Percentiles rank a stretch among this genome's conserved stretches.
Conservation (phyloP, 1,140 invertebrate species). For the Drosophila pruinosa region DNA sequence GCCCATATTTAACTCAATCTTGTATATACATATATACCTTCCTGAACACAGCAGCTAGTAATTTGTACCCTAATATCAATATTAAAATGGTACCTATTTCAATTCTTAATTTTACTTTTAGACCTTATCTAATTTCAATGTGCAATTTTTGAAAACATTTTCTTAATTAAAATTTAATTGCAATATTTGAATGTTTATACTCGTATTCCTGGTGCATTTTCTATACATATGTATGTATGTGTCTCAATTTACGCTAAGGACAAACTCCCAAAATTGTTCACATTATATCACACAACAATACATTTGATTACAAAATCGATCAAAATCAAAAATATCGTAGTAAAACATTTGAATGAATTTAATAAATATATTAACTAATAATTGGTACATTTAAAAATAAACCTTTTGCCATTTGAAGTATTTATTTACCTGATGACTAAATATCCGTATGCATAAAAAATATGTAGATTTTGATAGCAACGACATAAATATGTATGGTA, state of each 20-base stretch:
- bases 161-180: background rate
- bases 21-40: too few relatives aligned
- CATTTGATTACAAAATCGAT: background rate
- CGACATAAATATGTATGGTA: too few relatives aligned
- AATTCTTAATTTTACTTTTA: background rate
- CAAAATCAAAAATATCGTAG: slow-evolving; percentile 53
- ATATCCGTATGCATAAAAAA: too few relatives aligned
- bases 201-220: slow-evolving; percentile 35
- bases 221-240: too few relatives aligned
- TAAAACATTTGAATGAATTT: slow-evolving; percentile 58
- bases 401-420: slow-evolving; percentile 2
- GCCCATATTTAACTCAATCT: too few relatives aligned
- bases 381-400: slow-evolving; percentile 62
- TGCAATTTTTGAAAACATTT: slow-evolving; percentile 14
- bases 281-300: too few relatives aligned
- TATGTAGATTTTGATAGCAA: too few relatives aligned
- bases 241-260: slow-evolving; percentile 8
- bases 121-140: slow-evolving; percentile 5
- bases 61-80: too few relatives aligned
- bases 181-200: too few relatives aligned
- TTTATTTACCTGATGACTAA: background rate
- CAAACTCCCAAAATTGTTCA: too few relatives aligned
- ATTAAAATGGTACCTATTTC: background rate
- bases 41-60: too few relatives aligned
- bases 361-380: slow-evolving; percentile 70